These are phyloP conservation scores for Perca schrenkii DNA, from an alignment of 2,113 vertebrate genomes.

Conservation along the genomic window DNA sequence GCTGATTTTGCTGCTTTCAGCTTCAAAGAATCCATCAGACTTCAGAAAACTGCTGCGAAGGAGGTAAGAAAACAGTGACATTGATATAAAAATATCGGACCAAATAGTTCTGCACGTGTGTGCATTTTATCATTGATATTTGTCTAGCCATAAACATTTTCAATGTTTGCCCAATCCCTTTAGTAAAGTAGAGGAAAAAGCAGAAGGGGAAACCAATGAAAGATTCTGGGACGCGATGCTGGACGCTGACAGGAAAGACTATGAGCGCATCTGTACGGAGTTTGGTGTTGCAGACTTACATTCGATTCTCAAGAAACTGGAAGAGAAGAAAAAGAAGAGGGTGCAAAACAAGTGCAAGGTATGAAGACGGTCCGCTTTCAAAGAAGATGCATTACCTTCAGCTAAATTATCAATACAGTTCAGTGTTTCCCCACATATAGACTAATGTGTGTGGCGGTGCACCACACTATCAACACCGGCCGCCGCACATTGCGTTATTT, in stretches of 20 bases:
- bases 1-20: constrained; percentile 51
- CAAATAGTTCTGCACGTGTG: not conserved
- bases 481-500: no score
- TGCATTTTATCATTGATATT: not conserved
- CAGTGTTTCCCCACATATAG: no score
- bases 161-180: not conserved
- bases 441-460: no score
- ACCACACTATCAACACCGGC: no score
- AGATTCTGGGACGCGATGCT: constrained; percentile 87
- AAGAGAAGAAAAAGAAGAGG: constrained; percentile 80
- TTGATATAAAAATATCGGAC: not conserved
- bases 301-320: constrained; percentile 85
- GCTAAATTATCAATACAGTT: not conserved
- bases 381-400: not conserved
- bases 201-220: constrained; percentile 72
- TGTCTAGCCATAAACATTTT: not conserved
- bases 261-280: constrained; percentile 88
- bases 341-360: constrained; percentile 83
- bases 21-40: constrained; percentile 81
- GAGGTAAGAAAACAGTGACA: constrained; percentile 71
- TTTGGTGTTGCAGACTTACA: constrained; percentile 87
- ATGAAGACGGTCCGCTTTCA: constrained; percentile 12
- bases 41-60: constrained; percentile 87
- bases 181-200: constrained; percentile 43
- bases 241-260: constrained; percentile 88